phyloP scores from a whole-genome alignment of 2,888 invertebrate species.

The Drymonia ruficornis region DNA sequence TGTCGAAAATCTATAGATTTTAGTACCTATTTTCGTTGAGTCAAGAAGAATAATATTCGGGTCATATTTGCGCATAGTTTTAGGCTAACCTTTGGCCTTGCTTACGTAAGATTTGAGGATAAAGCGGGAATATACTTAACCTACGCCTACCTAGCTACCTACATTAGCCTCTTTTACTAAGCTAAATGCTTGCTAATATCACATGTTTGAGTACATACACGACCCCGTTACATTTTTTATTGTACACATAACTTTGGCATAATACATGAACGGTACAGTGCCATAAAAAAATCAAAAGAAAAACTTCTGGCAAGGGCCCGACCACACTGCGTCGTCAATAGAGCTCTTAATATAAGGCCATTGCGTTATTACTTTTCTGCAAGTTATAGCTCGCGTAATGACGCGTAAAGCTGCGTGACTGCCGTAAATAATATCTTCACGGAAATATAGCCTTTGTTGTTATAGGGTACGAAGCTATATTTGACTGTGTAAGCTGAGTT shows the following conservation, averaged over 20 bases:
- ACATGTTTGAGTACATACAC: too few species aligned
- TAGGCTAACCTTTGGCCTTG: too few species aligned
- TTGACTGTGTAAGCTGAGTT: constrained; percentile 25
- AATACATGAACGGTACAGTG: neutral
- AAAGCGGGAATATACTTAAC: too few species aligned
- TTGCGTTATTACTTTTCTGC: constrained; percentile 57
- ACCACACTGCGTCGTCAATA: constrained; percentile 29
- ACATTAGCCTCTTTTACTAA: too few species aligned
- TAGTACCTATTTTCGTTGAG: neutral
- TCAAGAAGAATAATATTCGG: neutral
- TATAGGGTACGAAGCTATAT: constrained; percentile 32
- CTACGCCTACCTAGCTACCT: too few species aligned
- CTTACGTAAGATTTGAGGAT: too few species aligned
- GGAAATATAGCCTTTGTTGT: constrained; percentile 40
- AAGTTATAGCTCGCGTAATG: constrained; percentile 58
- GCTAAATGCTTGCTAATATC: too few species aligned
- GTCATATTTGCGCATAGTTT: too few species aligned
- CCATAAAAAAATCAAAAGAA: constrained; percentile 10
- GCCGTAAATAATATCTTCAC: constrained; percentile 40
- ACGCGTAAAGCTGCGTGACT: constrained; percentile 53
- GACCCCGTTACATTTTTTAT: too few species aligned
- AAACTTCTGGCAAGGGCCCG: constrained; percentile 15
- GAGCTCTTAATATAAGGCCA: constrained; percentile 39
- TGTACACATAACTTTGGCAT: too few species aligned
- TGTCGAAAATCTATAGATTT: constrained; percentile 7